These are phyloP conservation scores for Epinephelus lanceolatus DNA, from an alignment of 2,113 vertebrate genomes.

Conservation along the genomic window DNA sequence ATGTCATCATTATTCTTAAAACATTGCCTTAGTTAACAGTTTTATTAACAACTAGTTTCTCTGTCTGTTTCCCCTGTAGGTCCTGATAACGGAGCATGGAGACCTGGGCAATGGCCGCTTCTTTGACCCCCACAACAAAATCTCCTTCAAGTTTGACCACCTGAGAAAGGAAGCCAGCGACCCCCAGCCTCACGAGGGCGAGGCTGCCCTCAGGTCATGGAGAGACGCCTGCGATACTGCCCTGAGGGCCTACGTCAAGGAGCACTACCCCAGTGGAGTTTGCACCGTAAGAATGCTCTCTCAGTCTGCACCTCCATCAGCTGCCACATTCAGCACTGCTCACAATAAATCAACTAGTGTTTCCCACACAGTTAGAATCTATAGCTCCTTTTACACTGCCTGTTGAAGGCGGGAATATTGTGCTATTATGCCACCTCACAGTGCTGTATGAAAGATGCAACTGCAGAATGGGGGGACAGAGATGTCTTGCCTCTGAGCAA, in stretches of 20 bases:
- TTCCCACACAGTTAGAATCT: no score
- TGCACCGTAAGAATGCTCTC: conserved; percentile 89
- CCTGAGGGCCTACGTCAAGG: conserved; percentile 91
- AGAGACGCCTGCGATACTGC: conserved; percentile 92
- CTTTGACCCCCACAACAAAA: conserved; percentile 94
- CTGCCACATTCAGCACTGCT: neutral
- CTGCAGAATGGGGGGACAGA: no score
- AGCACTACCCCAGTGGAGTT: conserved; percentile 94
- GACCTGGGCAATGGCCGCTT: conserved; percentile 94
- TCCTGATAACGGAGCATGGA: conserved; percentile 96
- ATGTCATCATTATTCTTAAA: neutral
- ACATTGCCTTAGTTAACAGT: neutral
- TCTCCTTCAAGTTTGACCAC: conserved; percentile 97
- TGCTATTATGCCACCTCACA: no score
- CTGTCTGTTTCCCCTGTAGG: conserved; percentile 78
- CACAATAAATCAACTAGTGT: conserved; percentile 14
- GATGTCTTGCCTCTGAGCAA: no score
- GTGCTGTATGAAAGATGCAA: no score
- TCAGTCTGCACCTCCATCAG: neutral
- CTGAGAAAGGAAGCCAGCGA: conserved; percentile 95
- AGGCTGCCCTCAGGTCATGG: conserved; percentile 87
- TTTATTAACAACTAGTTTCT: neutral
- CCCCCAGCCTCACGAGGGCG: conserved; percentile 88
- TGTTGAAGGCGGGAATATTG: no score
- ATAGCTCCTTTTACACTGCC: no score